Percentiles rank a stretch among this genome's conserved stretches.
Evolutionary conservation across 2,113 vertebrate species (phyloP).

Genomic region (Rallus limicola): DNA sequence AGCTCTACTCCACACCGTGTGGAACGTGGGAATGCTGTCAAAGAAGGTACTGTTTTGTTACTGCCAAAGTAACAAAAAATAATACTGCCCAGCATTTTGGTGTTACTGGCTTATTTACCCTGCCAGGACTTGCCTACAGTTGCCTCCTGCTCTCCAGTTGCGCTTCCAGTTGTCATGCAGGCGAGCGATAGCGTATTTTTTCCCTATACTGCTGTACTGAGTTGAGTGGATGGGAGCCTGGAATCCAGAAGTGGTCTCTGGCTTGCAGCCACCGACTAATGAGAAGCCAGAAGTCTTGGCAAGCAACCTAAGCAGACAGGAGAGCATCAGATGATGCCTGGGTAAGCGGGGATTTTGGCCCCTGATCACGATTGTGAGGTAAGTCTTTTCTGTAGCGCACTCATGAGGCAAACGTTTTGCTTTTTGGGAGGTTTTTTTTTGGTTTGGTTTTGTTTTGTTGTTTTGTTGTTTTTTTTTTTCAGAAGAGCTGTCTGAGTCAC

Average conservation of each 20-base stretch:
- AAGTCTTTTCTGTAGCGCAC: neutral
- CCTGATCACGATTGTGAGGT: neutral
- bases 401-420: neutral
- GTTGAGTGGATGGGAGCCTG: neutral
- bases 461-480: neutral
- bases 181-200: neutral
- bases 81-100: neutral
- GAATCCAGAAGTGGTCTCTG: neutral
- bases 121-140: neutral
- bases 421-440: too few species aligned
- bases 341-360: neutral
- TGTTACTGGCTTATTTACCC: neutral
- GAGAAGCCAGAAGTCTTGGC: neutral
- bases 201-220: neutral
- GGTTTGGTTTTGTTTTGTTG: too few species aligned
- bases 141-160: neutral
- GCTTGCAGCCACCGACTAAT: neutral
- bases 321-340: neutral
- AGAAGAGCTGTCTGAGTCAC: neutral
- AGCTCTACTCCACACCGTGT: neutral
- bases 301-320: neutral
- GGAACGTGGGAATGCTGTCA: neutral
- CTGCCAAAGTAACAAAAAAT: neutral
- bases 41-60: neutral
- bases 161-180: neutral